phyloP scores from a whole-genome alignment of 2,888 invertebrate genomes.

The Hofmannophila pseudospretella region DNA sequence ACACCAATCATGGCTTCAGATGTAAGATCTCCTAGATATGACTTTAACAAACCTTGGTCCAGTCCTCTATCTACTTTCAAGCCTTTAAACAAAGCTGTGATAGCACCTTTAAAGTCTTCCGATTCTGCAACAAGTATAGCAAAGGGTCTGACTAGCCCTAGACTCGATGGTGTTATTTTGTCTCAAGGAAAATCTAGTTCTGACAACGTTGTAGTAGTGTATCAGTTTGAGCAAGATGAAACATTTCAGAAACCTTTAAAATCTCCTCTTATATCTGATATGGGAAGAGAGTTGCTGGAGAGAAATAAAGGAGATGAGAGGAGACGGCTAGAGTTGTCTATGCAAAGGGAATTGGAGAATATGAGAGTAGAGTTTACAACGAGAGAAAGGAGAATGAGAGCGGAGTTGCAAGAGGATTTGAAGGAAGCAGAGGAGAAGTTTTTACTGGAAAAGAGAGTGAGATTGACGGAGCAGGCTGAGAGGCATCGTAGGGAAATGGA shows the following conservation, averaged over 20 bases:
- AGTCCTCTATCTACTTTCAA: slow-evolving; percentile 58
- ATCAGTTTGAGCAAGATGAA: slow-evolving; percentile 65
- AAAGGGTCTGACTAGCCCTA: slow-evolving; percentile 53
- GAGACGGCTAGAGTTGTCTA: slow-evolving; percentile 55
- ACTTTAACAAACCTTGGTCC: slow-evolving; percentile 53
- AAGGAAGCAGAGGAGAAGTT: slow-evolving; percentile 68
- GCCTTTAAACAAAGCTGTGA: slow-evolving; percentile 42
- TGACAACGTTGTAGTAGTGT: slow-evolving; percentile 67
- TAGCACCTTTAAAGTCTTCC: slow-evolving; percentile 46
- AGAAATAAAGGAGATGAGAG: slow-evolving; percentile 61
- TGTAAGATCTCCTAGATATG: slow-evolving; percentile 47
- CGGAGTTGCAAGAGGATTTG: slow-evolving; percentile 72
- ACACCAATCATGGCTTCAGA: slow-evolving; percentile 49
- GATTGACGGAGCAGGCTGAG: slow-evolving; percentile 66
- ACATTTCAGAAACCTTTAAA: slow-evolving; percentile 43
- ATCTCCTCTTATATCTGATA: slow-evolving; percentile 57
- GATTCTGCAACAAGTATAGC: slow-evolving; percentile 53
- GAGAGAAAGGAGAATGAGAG: slow-evolving; percentile 74
- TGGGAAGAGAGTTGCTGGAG: slow-evolving; percentile 61
- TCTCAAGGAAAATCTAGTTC: slow-evolving; percentile 66
- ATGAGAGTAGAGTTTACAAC: slow-evolving; percentile 77
- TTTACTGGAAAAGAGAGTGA: slow-evolving; percentile 50
- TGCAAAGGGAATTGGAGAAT: slow-evolving; percentile 71
- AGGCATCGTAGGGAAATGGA: slow-evolving; percentile 64
- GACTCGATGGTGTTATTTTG: slow-evolving; percentile 62